phyloP scores from a whole-genome alignment of 2,113 vertebrate species.

The Python bivittatus region DNA sequence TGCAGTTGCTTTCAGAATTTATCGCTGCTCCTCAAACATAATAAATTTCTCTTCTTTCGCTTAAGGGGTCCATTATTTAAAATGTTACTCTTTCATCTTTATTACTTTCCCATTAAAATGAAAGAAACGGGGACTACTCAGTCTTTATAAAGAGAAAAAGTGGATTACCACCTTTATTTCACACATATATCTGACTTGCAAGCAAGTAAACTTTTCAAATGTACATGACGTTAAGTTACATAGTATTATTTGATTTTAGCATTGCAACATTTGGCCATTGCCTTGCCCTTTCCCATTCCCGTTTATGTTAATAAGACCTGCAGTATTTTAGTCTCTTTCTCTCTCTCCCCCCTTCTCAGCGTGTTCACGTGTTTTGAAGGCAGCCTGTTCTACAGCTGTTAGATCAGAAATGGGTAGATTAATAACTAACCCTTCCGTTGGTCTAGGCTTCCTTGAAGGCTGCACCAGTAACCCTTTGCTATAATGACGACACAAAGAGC shows the following conservation, averaged over 20 bases:
- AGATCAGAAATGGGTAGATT: constrained; percentile 67
- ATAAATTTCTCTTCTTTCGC: constrained; percentile 76
- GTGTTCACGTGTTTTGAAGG: constrained; percentile 45
- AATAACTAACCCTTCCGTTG: constrained; percentile 66
- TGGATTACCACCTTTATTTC: constrained; percentile 68
- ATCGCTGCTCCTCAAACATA: constrained; percentile 73
- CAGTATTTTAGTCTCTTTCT: constrained; percentile 59
- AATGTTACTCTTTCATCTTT: constrained; percentile 83
- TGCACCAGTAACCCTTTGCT: constrained; percentile 72
- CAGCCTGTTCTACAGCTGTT: constrained; percentile 62
- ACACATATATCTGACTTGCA: constrained; percentile 72
- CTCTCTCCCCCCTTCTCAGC: neutral
- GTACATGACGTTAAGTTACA: constrained; percentile 65
- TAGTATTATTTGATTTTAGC: constrained; percentile 72
- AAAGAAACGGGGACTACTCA: constrained; percentile 77
- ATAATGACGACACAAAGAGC: constrained; percentile 80
- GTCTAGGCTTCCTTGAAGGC: constrained; percentile 55
- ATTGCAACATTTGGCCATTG: constrained; percentile 68
- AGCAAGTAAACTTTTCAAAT: constrained; percentile 70
- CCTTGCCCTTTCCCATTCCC: constrained; percentile 70
- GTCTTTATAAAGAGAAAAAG: constrained; percentile 70
- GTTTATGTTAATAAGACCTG: constrained; percentile 67
- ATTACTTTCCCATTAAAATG: constrained; percentile 82
- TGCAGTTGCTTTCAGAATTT: constrained; percentile 58
- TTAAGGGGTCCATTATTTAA: constrained; percentile 80